These are phyloP conservation scores for Melanostigma gelatinosum DNA, from an alignment of 2,113 vertebrate species.

Conservation along the genomic window DNA sequence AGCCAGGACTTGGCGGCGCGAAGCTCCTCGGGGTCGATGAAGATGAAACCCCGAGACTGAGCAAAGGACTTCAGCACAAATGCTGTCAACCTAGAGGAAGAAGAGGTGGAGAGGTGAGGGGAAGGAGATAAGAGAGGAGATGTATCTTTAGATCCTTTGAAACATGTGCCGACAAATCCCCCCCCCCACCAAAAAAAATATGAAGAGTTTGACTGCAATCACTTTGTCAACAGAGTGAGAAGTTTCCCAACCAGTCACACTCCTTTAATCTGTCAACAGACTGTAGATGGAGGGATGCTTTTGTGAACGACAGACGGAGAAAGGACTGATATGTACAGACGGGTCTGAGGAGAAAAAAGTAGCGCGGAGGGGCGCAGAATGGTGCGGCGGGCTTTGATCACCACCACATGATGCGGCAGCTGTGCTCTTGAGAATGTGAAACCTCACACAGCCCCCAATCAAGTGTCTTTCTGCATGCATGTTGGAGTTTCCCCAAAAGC, in stretches of 20 bases:
- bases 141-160: conserved; percentile 28
- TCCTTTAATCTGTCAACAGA: conserved; percentile 54
- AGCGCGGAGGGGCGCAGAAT: conserved; percentile 37
- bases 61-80: conserved; percentile 96
- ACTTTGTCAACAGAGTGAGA: conserved; percentile 35
- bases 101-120: conserved; percentile 20
- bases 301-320: conserved; percentile 29
- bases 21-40: conserved; percentile 91
- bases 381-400: conserved; percentile 53
- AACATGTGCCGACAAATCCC: conserved; percentile 46
- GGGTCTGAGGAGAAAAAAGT: conserved; percentile 49
- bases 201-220: conserved; percentile 35
- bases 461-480: conserved; percentile 58
- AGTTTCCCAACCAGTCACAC: conserved; percentile 45
- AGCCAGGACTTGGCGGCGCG: conserved; percentile 91
- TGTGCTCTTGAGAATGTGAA: conserved; percentile 61
- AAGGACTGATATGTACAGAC: conserved; percentile 43
- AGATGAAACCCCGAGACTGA: conserved; percentile 94
- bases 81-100: conserved; percentile 88
- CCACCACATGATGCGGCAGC: conserved; percentile 53
- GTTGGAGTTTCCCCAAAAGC: conserved; percentile 53
- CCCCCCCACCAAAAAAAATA: conserved; percentile 23
- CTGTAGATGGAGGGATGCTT: conserved; percentile 41
- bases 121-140: conserved; percentile 22
- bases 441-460: conserved; percentile 49